A percentile compares a stretch with the other conserved stretches of the same genome.
Evolutionary conservation across 2,797 vertebrate species (phyloP).

Genomic region (Eulemur coronatus): DNA sequence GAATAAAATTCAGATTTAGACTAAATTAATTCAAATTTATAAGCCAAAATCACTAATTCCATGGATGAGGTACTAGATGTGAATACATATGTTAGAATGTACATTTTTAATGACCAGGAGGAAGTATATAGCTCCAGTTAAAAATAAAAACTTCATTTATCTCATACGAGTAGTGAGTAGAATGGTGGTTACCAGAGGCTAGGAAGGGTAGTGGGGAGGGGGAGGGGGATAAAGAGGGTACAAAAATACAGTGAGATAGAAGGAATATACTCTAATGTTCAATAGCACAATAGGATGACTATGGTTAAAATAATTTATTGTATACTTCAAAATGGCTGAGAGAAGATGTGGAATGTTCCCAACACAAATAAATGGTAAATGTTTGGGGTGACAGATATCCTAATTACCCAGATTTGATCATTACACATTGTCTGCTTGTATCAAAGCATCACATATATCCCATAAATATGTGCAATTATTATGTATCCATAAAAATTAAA

Average conservation of each 20-base stretch:
- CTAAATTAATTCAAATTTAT: conserved; percentile 20
- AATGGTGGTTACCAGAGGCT: not conserved
- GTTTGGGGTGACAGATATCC: not conserved
- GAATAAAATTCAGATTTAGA: not conserved
- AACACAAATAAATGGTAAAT: not conserved
- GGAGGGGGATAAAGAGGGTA: not conserved
- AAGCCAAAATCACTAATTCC: not conserved
- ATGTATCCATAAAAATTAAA: not conserved
- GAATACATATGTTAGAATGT: not conserved
- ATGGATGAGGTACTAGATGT: not conserved
- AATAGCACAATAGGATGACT: not conserved
- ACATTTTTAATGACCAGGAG: not conserved
- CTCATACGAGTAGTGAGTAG: not conserved
- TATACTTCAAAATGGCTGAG: not conserved
- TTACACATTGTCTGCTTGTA: not conserved
- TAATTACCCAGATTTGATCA: not conserved
- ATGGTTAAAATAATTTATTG: not conserved
- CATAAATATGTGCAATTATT: not conserved
- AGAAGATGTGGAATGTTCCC: not conserved
- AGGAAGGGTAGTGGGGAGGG: not conserved
- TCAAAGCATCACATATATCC: not conserved
- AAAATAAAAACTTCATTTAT: not conserved
- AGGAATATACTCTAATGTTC: not conserved
- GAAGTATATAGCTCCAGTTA: not conserved
- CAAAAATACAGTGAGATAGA: not conserved